Percentiles rank a stretch among this genome's conserved stretches.
Conservation (phyloP, 37 sponge, comb jelly and placozoan species). For the Trichoplax adhaerens region DNA sequence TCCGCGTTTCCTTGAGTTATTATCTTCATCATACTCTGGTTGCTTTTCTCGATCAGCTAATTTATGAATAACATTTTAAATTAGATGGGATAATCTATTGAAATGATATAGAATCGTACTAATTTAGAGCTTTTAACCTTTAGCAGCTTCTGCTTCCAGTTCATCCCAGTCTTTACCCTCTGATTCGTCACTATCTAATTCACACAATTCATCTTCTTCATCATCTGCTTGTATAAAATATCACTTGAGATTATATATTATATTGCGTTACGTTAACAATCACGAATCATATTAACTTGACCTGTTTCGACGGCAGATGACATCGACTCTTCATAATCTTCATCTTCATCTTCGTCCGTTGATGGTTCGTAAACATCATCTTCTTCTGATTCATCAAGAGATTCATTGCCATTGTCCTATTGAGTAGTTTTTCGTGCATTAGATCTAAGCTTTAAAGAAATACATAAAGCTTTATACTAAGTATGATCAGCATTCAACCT, state of each 20-base stretch:
- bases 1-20: too few species aligned
- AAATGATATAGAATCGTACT: too few species aligned
- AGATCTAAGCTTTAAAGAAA: background rate
- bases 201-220: constrained; percentile 32
- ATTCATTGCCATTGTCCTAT: constrained; percentile 15
- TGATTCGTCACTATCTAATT: constrained; percentile 3
- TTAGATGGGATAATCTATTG: too few species aligned
- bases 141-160: constrained; percentile 77
- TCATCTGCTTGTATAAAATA: constrained; percentile 12
- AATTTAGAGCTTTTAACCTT: constrained; percentile 25
- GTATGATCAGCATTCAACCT: constrained; percentile 4
- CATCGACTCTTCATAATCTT: constrained; percentile 45
- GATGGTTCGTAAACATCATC: constrained; percentile 2
- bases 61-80: too few species aligned
- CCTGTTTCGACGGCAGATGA: background rate
- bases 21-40: too few species aligned
- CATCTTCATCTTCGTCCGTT: constrained; percentile 40
- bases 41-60: too few species aligned
- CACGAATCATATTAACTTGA: too few species aligned
- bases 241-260: too few species aligned
- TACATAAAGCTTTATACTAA: constrained; percentile 5
- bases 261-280: too few species aligned
- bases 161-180: constrained; percentile 86
- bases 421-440: background rate
- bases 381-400: constrained; percentile 8